Base-by-base conservation (phyloP, 2,888 invertebrate genomes). In the Synergus itoensis region DNA sequence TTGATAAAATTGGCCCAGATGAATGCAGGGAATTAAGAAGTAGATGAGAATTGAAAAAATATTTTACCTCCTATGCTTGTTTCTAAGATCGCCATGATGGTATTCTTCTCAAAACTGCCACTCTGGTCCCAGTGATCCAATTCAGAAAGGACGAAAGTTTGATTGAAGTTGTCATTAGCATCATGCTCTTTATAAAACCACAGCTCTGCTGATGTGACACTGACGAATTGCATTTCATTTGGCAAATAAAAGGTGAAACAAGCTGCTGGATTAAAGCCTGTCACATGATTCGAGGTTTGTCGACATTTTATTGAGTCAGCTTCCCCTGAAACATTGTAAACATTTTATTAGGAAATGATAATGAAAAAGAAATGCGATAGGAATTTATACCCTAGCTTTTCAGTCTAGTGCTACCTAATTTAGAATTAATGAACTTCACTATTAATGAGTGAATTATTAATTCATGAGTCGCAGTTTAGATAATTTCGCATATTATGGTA, bases 231-330 rank as follows among this genome's bases (percentile, higher is more conserved):
- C 76, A 96, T 94, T 85, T 97, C 96, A 12, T 95, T 95, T 0
- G 96, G 96, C 86, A 97, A 93, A 92, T 96, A 95, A 87, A 97
- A 96, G 83, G 96, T 95, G 80, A 97, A 94, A 85, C 97, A 97
- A 76, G 95, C 95, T 77, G 96, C 95, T 0, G 96, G 95, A 86
- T 95, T 90, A 92, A 90, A 91, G 5, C 90, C 89, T 18, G 88
- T 89, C 80, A 91, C 86, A 80, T 91, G 90, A 84, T 92, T 91
- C 65, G 91, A 90, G 45, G 85, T 90, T 40, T 90, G 90, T 28
- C 84, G 89, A 79, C 91, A 92, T 78, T 90, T 92, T 80, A 92
- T 89, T 84, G 94, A 94, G 83, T 94, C 93, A 11, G 92, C 92
- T 65, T 93, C 92, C 86, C 94, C 94, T 95, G 87, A 45, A 91